Evolutionary conservation across 2,113 vertebrate genomes (phyloP), one percentile per base, ranked within the genome.

Genomic region (Emydura subglobosa): DNA sequence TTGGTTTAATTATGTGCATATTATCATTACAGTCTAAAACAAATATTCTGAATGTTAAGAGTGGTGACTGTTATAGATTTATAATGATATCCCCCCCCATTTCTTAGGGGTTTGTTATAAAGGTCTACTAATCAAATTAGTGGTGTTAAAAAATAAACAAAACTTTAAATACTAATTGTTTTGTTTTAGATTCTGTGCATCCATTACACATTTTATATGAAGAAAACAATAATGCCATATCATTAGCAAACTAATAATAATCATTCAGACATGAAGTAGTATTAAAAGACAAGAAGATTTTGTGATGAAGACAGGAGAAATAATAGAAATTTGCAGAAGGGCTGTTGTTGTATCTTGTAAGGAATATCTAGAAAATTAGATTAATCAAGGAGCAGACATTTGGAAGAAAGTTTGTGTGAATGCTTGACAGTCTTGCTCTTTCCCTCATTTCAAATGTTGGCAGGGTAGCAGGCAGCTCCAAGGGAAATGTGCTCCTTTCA

Each of bases 401-500:
- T 99, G 99, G 99, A 99, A 99, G 99, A 99, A 99, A 99, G 99
- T 99, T 99, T 99, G 99, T 99, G 98, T 99, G 99, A 99, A 99
- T 99, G 99, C 98, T 99, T 99, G 99, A 99, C 99, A 99, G 99
- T 99, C 99, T 99, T 99, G 99, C 99, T 99, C 99, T 99, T 99
- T 99, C 98, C 99, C 99, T 99, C 99, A 99, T 99, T 99, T 99
- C 99, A 99, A 98, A 99, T 99, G 99, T 99, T 99, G 99, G 99
- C 99, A 99, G 99, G 99, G 99, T 99, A 99, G 99, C 99, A 99
- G 99, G 99, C 99, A 99, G 99, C 99, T 99, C 99, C 99, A 99
- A 99, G 99, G 99, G 99, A 99, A 99, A 99, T 99, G 99, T 99
- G 99, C 99, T 99, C 99, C 99, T 99, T 99, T 99, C 99, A 99